These are phyloP conservation scores for Linurgus olivaceus DNA, from an alignment of 2,797 vertebrate species.

Conservation along the genomic window DNA sequence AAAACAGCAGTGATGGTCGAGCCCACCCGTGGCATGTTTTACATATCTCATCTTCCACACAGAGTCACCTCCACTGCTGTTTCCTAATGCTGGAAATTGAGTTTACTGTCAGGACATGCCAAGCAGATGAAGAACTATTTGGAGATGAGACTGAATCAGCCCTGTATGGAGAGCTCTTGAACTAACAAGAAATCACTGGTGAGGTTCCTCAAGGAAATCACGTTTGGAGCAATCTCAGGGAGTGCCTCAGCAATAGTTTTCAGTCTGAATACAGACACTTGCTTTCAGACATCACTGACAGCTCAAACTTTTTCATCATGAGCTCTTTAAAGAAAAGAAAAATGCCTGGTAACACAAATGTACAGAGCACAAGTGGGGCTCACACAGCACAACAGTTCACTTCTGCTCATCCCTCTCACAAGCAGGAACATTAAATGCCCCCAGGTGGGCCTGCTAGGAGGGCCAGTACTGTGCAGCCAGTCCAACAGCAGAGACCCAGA, in stretches of 20 bases:
- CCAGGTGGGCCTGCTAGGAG: accelerated
- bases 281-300: neutral
- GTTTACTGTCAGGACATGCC: neutral
- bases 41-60: neutral
- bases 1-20: neutral
- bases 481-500: neutral
- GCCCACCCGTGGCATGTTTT: neutral
- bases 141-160: neutral
- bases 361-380: neutral
- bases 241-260: neutral
- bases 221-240: accelerated
- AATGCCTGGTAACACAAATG: neutral
- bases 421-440: neutral
- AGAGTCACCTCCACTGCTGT: neutral
- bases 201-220: neutral
- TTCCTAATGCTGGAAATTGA: neutral
- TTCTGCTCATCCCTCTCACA: neutral
- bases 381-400: neutral
- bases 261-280: neutral
- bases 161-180: neutral
- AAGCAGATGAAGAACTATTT: neutral
- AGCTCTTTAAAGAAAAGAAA: neutral
- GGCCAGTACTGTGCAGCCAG: neutral
- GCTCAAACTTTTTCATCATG: neutral
- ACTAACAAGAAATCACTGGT: neutral